phyloP scores from a whole-genome alignment of 2,888 invertebrate genomes.

The Yponomeuta evonymella region DNA sequence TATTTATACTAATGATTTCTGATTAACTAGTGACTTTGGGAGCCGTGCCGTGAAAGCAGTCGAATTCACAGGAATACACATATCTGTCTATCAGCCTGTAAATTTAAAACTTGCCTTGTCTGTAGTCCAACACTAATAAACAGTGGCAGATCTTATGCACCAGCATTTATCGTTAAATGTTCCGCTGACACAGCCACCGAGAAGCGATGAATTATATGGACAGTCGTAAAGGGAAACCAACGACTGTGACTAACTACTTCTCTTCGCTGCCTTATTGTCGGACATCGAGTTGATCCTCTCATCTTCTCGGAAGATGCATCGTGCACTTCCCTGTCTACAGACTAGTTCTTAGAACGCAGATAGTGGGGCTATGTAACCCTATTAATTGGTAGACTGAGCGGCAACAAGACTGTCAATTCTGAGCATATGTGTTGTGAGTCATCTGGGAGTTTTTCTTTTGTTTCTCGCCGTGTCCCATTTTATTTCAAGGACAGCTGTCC shows the following conservation, averaged over 20 bases:
- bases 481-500: background rate
- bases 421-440: background rate
- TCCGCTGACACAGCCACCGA: constrained; percentile 4
- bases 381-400: constrained; percentile 9
- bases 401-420: background rate
- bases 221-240: constrained; percentile 6
- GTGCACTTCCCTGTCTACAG: constrained; percentile 11
- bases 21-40: no score
- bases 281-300: background rate
- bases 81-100: background rate
- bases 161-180: constrained; percentile 6
- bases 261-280: constrained; percentile 8
- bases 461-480: background rate
- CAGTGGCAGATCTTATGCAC: background rate
- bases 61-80: background rate
- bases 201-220: constrained; percentile 5
- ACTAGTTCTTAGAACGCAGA: constrained; percentile 14
- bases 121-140: background rate
- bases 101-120: no score
- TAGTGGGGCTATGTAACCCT: background rate
- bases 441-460: background rate
- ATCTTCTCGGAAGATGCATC: constrained; percentile 9
- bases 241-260: constrained; percentile 5
- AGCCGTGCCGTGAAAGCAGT: no score
- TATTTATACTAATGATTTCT: no score